A percentile compares a stretch with the other conserved stretches of the same genome.
Conservation (phyloP, 2,888 invertebrate genomes). For the Empis stercorea region DNA sequence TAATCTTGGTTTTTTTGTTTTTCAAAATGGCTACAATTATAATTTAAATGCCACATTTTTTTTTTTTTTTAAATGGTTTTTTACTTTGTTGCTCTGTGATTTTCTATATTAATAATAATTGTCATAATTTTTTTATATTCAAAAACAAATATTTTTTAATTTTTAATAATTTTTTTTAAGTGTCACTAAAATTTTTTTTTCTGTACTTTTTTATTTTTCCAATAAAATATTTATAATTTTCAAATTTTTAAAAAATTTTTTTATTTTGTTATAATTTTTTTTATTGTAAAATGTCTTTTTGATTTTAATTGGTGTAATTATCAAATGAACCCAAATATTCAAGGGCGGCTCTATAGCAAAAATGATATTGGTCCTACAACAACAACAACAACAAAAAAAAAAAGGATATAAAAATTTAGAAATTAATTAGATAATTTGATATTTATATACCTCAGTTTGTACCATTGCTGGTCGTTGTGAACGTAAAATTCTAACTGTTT, state of each 20-base stretch:
- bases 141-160: neutral
- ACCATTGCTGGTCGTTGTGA: slow-evolving; percentile 99
- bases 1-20: neutral
- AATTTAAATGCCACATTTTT: no score
- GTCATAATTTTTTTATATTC: neutral
- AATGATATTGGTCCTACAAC: slow-evolving; percentile 93
- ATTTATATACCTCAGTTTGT: slow-evolving; percentile 76
- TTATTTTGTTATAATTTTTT: neutral
- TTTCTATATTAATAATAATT: neutral
- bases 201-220: neutral
- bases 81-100: neutral
- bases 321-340: slow-evolving; percentile 98
- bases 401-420: no score
- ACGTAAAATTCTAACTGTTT: slow-evolving; percentile 93
- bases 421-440: neutral
- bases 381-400: neutral
- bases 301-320: slow-evolving; percentile 75
- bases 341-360: slow-evolving; percentile 96
- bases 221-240: neutral
- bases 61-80: no score
- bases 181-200: neutral
- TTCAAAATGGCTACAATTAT: no score
- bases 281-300: neutral
- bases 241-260: neutral
- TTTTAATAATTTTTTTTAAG: neutral